Evolutionary conservation across 2,113 vertebrate species (phyloP).

Genomic region (Sigmodon hispidus): DNA sequence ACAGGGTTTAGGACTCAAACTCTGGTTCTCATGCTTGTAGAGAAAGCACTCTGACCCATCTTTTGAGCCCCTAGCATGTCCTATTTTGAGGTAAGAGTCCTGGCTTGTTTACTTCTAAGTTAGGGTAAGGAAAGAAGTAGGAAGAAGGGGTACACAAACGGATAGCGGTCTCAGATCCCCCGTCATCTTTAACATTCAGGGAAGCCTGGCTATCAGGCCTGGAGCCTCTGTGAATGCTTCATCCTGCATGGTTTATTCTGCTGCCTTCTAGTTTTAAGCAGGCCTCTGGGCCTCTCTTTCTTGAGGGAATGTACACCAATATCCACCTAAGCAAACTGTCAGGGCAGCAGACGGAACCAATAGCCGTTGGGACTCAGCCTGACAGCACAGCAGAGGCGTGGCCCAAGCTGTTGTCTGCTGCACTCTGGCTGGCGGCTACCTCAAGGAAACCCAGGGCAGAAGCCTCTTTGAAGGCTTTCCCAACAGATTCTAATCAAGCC

Average conservation of each 20-base stretch:
- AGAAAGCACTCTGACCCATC: neutral
- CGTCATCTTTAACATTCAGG: neutral
- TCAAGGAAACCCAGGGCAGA: neutral
- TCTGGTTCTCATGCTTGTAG: neutral
- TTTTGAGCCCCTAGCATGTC: neutral
- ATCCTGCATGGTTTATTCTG: neutral
- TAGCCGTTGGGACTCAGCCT: neutral
- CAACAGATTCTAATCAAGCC: neutral
- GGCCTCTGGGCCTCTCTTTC: neutral
- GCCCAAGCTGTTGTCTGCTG: neutral
- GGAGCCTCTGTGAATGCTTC: no score
- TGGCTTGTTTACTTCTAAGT: neutral
- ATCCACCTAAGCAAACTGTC: neutral
- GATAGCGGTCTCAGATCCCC: no score
- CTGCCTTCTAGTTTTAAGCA: neutral
- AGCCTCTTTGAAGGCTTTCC: neutral
- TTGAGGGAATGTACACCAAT: neutral
- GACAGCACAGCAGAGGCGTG: neutral
- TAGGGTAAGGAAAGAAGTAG: neutral
- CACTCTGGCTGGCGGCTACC: fast-evolving
- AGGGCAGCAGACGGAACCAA: neutral
- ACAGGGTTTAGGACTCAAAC: neutral
- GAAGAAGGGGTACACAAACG: neutral
- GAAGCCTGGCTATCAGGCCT: neutral
- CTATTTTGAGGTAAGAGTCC: neutral